A percentile compares a stretch with the other conserved stretches of the same genome.
Evolutionary conservation across 2,113 vertebrate genomes (phyloP).

Genomic region (Thamnaconus septentrionalis): DNA sequence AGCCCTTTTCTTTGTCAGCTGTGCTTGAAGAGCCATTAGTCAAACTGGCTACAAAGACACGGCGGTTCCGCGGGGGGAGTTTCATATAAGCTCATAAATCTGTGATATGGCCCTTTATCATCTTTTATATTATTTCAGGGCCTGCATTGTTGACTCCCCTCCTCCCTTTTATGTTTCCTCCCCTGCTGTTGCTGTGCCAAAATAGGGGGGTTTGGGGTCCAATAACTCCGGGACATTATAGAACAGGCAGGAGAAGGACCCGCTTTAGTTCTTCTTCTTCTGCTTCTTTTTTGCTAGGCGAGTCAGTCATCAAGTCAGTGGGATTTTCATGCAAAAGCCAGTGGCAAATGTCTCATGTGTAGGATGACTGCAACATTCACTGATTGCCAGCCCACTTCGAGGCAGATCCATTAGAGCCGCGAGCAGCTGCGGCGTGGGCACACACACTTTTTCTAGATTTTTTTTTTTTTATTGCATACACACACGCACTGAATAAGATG

Average conservation of each 20-base stretch:
- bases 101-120: constrained; percentile 49
- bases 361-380: no score
- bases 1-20: constrained; percentile 44
- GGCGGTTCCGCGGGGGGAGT: constrained; percentile 27
- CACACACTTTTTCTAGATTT: no score
- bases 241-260: background rate
- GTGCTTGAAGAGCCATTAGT: constrained; percentile 51
- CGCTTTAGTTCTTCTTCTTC: no score
- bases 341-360: no score
- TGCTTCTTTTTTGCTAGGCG: no score
- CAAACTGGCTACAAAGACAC: constrained; percentile 43
- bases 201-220: background rate
- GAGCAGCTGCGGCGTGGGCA: no score
- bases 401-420: no score
- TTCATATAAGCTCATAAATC: constrained; percentile 64
- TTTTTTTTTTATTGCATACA: no score
- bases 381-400: no score
- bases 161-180: constrained; percentile 21
- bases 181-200: constrained; percentile 14
- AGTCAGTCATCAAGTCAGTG: no score
- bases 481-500: no score
- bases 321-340: no score
- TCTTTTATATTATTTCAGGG: constrained; percentile 53
- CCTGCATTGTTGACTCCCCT: constrained; percentile 21
- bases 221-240: constrained; percentile 3